These are phyloP conservation scores for Chloropsis cyanopogon DNA, from an alignment of 2,113 vertebrate species.

Conservation along the genomic window DNA sequence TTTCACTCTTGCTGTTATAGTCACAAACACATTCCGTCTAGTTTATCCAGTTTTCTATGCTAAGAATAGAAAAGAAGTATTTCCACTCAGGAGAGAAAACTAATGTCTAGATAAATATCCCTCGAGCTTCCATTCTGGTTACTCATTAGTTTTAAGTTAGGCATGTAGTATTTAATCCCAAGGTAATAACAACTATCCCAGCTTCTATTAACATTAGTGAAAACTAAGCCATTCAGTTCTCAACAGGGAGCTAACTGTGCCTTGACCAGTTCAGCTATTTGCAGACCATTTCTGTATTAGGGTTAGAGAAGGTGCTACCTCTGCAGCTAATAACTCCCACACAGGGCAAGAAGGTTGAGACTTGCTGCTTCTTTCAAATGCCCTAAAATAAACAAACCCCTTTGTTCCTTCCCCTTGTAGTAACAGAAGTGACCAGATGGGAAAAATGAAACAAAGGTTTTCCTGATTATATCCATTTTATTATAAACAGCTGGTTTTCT, in stretches of 20 bases:
- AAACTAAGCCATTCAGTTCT: background rate
- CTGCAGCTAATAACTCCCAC: background rate
- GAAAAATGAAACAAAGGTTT: conserved; percentile 39
- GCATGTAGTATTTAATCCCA: background rate
- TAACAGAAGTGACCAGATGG: conserved; percentile 28
- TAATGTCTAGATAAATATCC: background rate
- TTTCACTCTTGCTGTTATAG: background rate
- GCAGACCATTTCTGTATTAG: background rate
- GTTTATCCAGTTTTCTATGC: background rate
- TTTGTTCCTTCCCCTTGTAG: conserved; percentile 2
- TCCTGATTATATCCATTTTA: conserved; percentile 23
- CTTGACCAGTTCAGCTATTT: background rate
- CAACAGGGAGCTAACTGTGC: background rate
- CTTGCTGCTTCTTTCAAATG: background rate
- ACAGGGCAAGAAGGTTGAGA: background rate
- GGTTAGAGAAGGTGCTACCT: background rate
- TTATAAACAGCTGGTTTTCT: conserved; percentile 9
- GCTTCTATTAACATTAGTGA: background rate
- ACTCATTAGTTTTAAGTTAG: background rate
- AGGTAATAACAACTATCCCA: background rate
- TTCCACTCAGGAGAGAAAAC: background rate
- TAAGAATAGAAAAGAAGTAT: background rate
- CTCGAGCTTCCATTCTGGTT: background rate
- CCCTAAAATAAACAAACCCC: conserved; percentile 2
- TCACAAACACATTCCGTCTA: background rate